Evolutionary conservation across 2,797 vertebrate species (phyloP), one percentile per base, ranked within the genome.

Genomic region (Enteromius argenteus): DNA sequence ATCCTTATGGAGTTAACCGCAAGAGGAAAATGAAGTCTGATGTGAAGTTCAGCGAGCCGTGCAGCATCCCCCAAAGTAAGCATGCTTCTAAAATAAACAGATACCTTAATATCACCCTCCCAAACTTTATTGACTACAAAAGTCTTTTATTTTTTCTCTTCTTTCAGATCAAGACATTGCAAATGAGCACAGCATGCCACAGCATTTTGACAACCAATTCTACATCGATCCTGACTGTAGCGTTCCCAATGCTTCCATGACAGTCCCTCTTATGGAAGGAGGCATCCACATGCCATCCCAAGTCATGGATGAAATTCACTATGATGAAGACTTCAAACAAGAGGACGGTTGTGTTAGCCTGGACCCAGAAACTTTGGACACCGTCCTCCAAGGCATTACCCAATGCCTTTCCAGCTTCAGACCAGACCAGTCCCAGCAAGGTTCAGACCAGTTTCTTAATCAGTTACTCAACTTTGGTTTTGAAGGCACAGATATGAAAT

Each of bases 1-100:
- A 96, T 94, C 94, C 95, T 0, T 96, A 96, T 35, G 93, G 92
- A 58, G 95, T 96, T 53, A 96, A 94, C 42, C 88, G 95, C 67
- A 96, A 96, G 88, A 92, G 91, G 1, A 95, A 93, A 85, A 91
- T 95, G 2, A 95, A 94, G 85, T 89, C 92, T 0, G 93, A 94
- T 74, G 86, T 92, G 77, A 90, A 87, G 72, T 91, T 94, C 84
- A 91, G 85, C 6, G 93, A 95, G 11, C 92, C 92, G 30, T 68
- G 93, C 5, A 91, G 90, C 85, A 85, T 49, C 1, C 83, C 49
- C 1, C 86, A 92, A 91, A 94, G 95, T 96, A 86, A 90, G 90
- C 10, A 35, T 60, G 64, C 71, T 46, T 60, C 23, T 23, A 3
- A 9, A 23, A 32, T 14, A 21, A 42, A 62, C 1, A 4, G 10